Base-by-base conservation (phyloP, 2,888 invertebrate species). In the Agriotes lineatus region DNA sequence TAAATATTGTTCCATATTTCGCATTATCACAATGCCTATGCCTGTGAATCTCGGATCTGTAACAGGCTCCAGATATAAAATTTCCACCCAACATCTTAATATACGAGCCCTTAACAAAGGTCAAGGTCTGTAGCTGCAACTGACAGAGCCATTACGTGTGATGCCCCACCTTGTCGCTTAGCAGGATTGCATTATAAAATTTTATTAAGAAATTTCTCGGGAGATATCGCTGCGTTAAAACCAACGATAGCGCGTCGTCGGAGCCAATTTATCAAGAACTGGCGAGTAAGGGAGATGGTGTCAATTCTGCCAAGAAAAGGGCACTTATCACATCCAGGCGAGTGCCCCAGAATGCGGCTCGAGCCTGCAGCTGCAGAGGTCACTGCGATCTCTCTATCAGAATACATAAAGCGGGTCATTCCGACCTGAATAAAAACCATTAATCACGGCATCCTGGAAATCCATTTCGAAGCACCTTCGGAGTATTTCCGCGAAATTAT, bases 321-420 rank as follows among this genome's bases (percentile, higher is more conserved):
- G 52, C 61, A 61, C 61, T 61, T 61, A 61, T 61, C 61, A 61
- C 61, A 61, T 61, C 50, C 61, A 39, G 22, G 39, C 61, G 61
- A 52, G 35, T 18, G 61, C 61, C 25, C 48, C 39, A 45, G 45
- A 44, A 60, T 60, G 59, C 48, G 33, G 20, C 20, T 58, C 16
- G n/a, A 39, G 30, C 16, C 12, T 52, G 52, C 52, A 52, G 52
- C 33, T 52, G 52, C 52, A 52, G 52, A 52, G 52, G 52, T 33
- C 48, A 22, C 22, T 33, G 52, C 52, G 52, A 52, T 52, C 52
- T 33, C 33, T 52, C 52, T 52, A 52, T 52, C 52, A 35, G 33
- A 52, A 52, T 33, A 52, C 33, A 33, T 52, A 52, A 52, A 52
- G 33, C 52, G 52, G 33, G n/a, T 52, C 52, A 52, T 52, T 52